Base-by-base conservation (phyloP, 2,113 vertebrate species). In the Pelusios castaneus region DNA sequence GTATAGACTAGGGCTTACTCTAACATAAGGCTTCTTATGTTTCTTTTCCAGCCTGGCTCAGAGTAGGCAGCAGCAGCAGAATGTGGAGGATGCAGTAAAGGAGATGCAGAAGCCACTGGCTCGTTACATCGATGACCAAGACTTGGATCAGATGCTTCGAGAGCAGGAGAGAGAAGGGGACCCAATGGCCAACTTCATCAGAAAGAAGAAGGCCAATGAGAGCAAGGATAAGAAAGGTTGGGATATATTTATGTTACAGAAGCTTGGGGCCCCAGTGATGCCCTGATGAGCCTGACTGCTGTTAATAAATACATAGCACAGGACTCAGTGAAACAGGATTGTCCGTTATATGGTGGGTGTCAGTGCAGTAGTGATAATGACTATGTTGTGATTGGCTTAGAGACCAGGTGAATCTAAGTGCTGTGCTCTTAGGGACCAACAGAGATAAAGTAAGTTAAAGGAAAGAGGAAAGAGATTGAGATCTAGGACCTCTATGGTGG, bases 31-130 rank as follows among this genome's bases (percentile, higher is more conserved):
- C 25, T 19, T 3, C 38, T 0, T 27, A 13, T n/a, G 79, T 81
- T n/a, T 55, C 67, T 82, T 84, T 58, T 5, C 31, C 86, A 99
- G 99, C 87, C 96, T 99, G 91, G 99, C 98, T 0, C 99, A 99
- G 97, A 95, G 96, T 51, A 98, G 98, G 94, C 99, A 99, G 88
- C 98, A 99, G 94, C 98, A 99, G 92, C 99, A 99, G 95, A 99
- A 99, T 0, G 90, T 99, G 80, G 98, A 98, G 34, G 99, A 99
- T 11, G 99, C 99, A 0, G 24, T 99, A 17, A 98, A 94, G 25
- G 99, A 99, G 95, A 98, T 99, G 97, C 98, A 99, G 45, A 99
- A 99, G 95, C 99, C 99, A 0, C 91, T 99, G 97, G 99, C 99
- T 1, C 98, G 99, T 55, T 99, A 99, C 73, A 96, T 98, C 0